Conservation (phyloP, 1,140 invertebrate species). For the Olivierus martensii region DNA sequence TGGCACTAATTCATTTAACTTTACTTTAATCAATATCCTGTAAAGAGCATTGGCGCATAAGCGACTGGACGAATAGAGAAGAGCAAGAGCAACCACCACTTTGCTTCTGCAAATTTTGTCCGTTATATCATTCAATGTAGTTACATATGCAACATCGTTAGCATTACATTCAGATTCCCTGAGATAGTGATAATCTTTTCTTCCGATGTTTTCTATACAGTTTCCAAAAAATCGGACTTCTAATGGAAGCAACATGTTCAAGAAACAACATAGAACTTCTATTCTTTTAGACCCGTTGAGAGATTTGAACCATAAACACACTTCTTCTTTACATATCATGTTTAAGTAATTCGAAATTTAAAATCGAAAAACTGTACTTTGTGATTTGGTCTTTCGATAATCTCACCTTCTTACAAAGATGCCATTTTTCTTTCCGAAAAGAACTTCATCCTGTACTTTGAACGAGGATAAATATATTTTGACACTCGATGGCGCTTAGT, state of each 20-base stretch:
- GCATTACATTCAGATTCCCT: constrained; percentile 68
- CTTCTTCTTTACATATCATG: constrained; percentile 81
- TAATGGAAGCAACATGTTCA: constrained; percentile 86
- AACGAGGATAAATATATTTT: no score
- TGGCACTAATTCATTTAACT: not conserved
- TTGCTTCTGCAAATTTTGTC: constrained; percentile 61
- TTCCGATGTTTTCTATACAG: constrained; percentile 75
- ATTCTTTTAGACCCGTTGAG: constrained; percentile 85
- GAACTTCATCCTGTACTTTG: no score
- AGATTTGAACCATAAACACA: constrained; percentile 68
- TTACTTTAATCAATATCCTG: constrained; percentile 43
- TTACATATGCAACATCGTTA: constrained; percentile 52
- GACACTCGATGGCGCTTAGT: no score
- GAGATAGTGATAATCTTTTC: constrained; percentile 73
- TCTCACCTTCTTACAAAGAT: no score
- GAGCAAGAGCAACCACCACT: constrained; percentile 66
- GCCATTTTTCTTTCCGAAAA: no score
- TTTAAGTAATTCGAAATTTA: not conserved
- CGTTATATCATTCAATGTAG: constrained; percentile 26
- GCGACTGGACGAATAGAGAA: constrained; percentile 71
- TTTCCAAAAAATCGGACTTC: constrained; percentile 85
- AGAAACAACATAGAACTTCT: constrained; percentile 82
- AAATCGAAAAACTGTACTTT: no score
- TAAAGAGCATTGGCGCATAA: constrained; percentile 67
- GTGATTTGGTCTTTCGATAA: no score